Conservation (phyloP, 2,888 invertebrate genomes). For the Mythimna ferrago region DNA sequence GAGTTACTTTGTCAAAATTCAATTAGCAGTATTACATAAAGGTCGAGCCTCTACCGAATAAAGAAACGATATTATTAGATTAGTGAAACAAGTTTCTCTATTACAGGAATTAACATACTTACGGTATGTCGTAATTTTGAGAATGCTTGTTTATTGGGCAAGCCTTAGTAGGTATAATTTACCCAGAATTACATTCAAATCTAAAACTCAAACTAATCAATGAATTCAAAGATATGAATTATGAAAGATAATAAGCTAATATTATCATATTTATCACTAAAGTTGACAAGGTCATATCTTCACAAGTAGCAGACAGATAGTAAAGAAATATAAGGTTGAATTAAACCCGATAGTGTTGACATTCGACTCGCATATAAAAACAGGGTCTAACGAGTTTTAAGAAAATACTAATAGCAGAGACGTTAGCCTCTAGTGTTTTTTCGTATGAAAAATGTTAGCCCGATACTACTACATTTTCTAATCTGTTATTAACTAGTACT, state of each 20-base stretch:
- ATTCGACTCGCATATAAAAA: neutral
- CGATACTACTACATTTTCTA: neutral
- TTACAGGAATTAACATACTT: constrained; percentile 45
- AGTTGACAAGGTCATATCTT: constrained; percentile 28
- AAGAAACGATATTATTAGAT: constrained; percentile 54
- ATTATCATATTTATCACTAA: constrained; percentile 2
- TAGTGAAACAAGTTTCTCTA: constrained; percentile 49
- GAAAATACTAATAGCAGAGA: neutral
- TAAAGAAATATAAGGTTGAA: constrained; percentile 22
- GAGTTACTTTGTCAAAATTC: constrained; percentile 43
- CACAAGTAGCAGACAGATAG: constrained; percentile 24
- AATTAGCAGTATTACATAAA: constrained; percentile 57
- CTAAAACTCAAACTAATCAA: neutral
- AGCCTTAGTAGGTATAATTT: constrained; percentile 13
- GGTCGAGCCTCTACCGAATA: constrained; percentile 23
- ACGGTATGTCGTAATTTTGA: constrained; percentile 31
- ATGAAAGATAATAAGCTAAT: neutral
- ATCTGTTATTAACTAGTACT: too few relatives aligned
- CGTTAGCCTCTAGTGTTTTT: neutral
- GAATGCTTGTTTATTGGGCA: constrained; percentile 35
- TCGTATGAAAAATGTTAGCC: neutral
- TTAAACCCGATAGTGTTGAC: neutral
- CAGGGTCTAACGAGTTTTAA: neutral
- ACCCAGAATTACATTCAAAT: neutral
- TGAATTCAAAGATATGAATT: constrained; percentile 1